A percentile compares a stretch with the other conserved stretches of the same genome.
Evolutionary conservation across 35 echinoderm and acorn worm genomes (phyloP).

Genomic region (Lytechinus variegatus): DNA sequence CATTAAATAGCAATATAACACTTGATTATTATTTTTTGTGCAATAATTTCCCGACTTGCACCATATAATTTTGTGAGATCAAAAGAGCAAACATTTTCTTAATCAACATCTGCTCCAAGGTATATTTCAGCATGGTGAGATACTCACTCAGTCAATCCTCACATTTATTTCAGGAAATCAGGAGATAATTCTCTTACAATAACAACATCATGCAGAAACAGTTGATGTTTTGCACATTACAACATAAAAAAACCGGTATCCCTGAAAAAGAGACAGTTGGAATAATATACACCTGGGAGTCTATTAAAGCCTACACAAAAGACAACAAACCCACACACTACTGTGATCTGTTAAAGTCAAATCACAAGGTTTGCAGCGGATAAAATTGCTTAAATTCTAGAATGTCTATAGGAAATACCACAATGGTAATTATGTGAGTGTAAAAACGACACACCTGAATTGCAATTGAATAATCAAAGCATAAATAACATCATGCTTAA

Average conservation of each 20-base stretch:
- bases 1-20: too few species aligned
- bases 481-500: too few species aligned
- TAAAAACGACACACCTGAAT: too few species aligned
- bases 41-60: neutral
- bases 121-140: neutral
- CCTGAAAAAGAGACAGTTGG: conserved; percentile 10
- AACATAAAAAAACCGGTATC: neutral
- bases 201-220: conserved; percentile 3
- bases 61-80: neutral
- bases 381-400: neutral
- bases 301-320: conserved; percentile 1
- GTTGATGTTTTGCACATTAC: neutral
- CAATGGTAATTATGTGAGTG: too few species aligned
- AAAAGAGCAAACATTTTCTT: neutral
- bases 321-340: neutral
- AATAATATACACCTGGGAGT: conserved; percentile 4
- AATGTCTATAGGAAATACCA: too few species aligned
- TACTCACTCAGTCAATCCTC: neutral
- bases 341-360: neutral
- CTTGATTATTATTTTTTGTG: too few species aligned
- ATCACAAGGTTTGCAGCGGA: neutral
- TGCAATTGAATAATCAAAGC: too few species aligned
- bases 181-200: neutral
- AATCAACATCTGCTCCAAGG: neutral
- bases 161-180: conserved; percentile 12